A percentile compares a stretch with the other conserved stretches of the same genome.
Evolutionary conservation across 2,797 vertebrate genomes (phyloP).

Genomic region (Chelon auratus): DNA sequence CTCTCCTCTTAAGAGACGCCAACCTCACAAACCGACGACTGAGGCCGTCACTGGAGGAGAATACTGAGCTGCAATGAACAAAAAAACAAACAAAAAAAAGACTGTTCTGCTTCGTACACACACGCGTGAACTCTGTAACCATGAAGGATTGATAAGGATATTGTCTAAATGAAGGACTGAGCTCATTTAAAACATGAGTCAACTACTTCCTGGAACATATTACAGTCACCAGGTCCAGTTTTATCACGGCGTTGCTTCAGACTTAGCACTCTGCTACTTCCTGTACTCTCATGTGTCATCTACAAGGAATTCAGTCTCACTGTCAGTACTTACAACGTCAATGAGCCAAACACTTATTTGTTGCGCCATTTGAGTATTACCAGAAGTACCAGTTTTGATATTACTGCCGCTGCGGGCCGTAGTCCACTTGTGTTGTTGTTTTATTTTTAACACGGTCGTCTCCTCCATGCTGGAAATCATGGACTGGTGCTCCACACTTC

Average conservation of each 20-base stretch:
- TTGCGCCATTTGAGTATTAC: constrained; percentile 78
- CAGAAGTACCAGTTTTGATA: constrained; percentile 37
- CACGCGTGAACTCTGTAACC: constrained; percentile 48
- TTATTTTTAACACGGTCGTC: constrained; percentile 50
- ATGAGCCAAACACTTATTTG: constrained; percentile 65
- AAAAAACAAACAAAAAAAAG: background rate
- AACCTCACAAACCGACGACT: constrained; percentile 29
- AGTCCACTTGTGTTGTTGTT: constrained; percentile 6
- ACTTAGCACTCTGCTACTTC: constrained; percentile 36
- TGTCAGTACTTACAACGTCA: constrained; percentile 48
- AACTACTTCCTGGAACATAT: constrained; percentile 46
- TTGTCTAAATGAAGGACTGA: constrained; percentile 80
- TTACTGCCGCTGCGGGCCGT: constrained; percentile 65
- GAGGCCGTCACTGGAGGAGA: constrained; percentile 24
- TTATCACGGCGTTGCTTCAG: constrained; percentile 31
- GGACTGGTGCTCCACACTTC: constrained; percentile 86
- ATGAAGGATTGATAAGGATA: constrained; percentile 70
- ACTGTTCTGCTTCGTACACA: constrained; percentile 21
- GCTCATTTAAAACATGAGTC: constrained; percentile 53
- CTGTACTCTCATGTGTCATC: constrained; percentile 38
- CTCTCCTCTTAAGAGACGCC: constrained; percentile 16
- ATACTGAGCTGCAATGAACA: constrained; percentile 56
- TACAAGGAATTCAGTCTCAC: constrained; percentile 56
- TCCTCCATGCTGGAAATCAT: constrained; percentile 88
- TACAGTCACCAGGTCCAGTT: constrained; percentile 36